Percentiles rank a stretch among this genome's conserved stretches.
Evolutionary conservation across 2,888 invertebrate species (phyloP).

Genomic region (Melanotus villosus): DNA sequence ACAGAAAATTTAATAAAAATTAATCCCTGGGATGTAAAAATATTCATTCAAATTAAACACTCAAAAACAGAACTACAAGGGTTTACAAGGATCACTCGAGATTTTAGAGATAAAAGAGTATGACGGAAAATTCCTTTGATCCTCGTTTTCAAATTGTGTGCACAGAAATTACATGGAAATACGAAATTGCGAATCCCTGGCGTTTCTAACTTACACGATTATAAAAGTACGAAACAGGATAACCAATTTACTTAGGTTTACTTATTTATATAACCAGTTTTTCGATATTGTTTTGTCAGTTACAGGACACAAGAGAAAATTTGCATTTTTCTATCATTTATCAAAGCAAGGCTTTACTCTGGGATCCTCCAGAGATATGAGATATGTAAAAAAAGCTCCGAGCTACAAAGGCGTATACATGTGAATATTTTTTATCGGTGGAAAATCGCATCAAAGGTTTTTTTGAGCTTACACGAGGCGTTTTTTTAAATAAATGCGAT

Average conservation of each 20-base stretch:
- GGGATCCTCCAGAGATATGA: conserved; percentile 3
- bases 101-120: too few relatives aligned
- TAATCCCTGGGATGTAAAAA: too few relatives aligned
- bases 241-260: neutral
- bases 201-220: too few relatives aligned
- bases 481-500: neutral
- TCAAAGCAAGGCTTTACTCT: neutral
- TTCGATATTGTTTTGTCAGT: too few relatives aligned
- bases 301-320: neutral
- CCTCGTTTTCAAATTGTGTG: too few relatives aligned
- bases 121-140: too few relatives aligned
- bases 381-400: conserved; percentile 1
- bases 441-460: neutral
- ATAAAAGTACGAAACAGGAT: too few relatives aligned
- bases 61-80: too few relatives aligned
- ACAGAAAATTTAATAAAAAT: too few relatives aligned
- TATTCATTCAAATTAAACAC: too few relatives aligned
- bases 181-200: neutral
- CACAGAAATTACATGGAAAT: too few relatives aligned
- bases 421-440: neutral
- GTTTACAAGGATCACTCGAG: too few relatives aligned
- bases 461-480: neutral
- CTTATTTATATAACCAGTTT: conserved; percentile 1
- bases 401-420: neutral
- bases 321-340: conserved; percentile 14